A percentile compares a stretch with the other conserved stretches of the same genome.
Evolutionary conservation across 1,140 invertebrate genomes (phyloP).

Genomic region (Nebria ingens): DNA sequence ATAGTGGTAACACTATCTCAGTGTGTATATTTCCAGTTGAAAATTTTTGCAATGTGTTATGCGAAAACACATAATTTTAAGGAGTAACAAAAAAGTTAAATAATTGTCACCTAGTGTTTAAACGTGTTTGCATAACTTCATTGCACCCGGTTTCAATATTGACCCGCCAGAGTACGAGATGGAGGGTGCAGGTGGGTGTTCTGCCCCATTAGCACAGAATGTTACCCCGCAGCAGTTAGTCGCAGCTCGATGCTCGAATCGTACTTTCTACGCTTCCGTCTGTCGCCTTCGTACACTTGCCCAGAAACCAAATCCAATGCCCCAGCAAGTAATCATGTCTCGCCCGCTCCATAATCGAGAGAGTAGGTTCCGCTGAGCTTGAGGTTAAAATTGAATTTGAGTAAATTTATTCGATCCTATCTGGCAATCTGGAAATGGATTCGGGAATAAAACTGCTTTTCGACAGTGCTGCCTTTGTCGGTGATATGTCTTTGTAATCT

Average conservation of each 20-base stretch:
- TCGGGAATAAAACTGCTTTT: slow-evolving; percentile 4
- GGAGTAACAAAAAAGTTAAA: too few relatives aligned
- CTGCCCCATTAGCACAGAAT: background rate
- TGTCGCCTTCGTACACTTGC: background rate
- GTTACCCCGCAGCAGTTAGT: background rate
- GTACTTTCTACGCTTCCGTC: background rate
- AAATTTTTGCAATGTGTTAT: too few relatives aligned
- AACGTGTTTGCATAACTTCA: too few relatives aligned
- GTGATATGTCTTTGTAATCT: slow-evolving; percentile 8
- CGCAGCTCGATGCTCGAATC: background rate
- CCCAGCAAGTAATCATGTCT: too few relatives aligned
- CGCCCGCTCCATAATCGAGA: background rate
- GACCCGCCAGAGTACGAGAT: background rate
- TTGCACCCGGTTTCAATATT: too few relatives aligned
- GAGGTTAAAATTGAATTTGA: slow-evolving; percentile 9
- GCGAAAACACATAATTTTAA: too few relatives aligned
- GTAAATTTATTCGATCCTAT: slow-evolving; percentile 7
- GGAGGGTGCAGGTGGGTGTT: background rate
- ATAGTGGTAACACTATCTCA: too few relatives aligned
- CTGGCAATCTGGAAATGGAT: slow-evolving; percentile 5
- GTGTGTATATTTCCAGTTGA: too few relatives aligned
- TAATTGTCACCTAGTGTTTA: too few relatives aligned
- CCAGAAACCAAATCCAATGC: background rate
- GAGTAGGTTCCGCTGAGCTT: background rate
- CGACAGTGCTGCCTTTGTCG: too few relatives aligned